Base-by-base conservation (phyloP, 2,888 invertebrate species). In the Glyphotaelius pellucidus region DNA sequence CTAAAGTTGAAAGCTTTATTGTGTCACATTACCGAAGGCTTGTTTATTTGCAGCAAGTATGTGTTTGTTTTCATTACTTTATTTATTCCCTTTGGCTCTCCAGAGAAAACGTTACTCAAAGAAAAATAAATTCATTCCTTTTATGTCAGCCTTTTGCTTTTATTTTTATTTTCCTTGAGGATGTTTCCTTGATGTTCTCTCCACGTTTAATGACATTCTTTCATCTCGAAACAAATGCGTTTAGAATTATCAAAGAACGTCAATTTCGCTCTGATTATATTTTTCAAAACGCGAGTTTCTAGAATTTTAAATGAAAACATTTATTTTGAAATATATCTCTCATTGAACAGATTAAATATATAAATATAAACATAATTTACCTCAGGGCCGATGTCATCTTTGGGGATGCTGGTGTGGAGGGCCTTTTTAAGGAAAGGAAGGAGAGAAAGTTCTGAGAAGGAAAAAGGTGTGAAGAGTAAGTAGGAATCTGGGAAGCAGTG, bases 11-110 rank as follows among this genome's bases (percentile, higher is more conserved):
- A 67, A 67, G 67, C 67, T 67, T 67, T 67, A 67, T 67, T 67
- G 67, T 67, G 67, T 67, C 67, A 67, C 67, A 67, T 67, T 67
- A 67, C 67, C 25, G 67, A n/a, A 7, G 67, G 25, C 67, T 67
- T 67, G 67, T 67, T 67, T 67, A 67, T 67, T 67, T 67, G 25
- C 1, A 67, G 67, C 67, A 67, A 67, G 67, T 67, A 67, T 67
- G 67, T 67, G 67, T n/a, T 67, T 67, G 67, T 67, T 67, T 67
- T 67, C 67, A 67, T 67, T 67, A n/a, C 67, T 67, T 67, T 67
- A 67, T 67, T 67, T 67, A 67, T 67, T 67, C 67, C 67, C 67
- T n/a, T 67, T 25, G 67, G 25, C 67, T 67, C 67, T 67, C 67
- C 67, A 67, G 67, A 67, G 67, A 67, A 67, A 67, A 67, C 67